Conservation (phyloP, 1,140 invertebrate genomes). For the Dreissena rostriformis region DNA sequence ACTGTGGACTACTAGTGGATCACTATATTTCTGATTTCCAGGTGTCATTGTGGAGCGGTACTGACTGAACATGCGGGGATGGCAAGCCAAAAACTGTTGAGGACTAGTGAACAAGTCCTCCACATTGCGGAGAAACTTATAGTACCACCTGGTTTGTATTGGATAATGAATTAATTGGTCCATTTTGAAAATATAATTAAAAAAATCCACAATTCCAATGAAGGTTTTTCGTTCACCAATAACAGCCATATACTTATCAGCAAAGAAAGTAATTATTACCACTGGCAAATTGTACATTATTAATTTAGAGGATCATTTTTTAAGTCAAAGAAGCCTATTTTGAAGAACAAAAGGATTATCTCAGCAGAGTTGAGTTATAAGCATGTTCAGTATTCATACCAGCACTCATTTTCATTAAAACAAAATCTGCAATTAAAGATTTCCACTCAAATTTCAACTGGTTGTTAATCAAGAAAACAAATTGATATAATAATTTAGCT, state of each 20-base stretch:
- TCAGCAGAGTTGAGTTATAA: neutral
- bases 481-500: neutral
- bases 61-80: slow-evolving; percentile 58
- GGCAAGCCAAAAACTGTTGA: neutral
- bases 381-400: too few species aligned
- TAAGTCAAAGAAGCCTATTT: neutral
- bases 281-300: neutral
- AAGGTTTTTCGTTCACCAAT: too few species aligned
- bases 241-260: too few species aligned
- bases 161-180: too few species aligned
- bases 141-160: neutral
- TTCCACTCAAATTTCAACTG: neutral
- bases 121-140: neutral
- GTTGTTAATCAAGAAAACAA: neutral
- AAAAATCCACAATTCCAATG: too few species aligned
- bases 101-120: slow-evolving; percentile 9
- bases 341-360: neutral
- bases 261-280: too few species aligned
- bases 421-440: neutral
- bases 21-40: slow-evolving; percentile 21
- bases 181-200: too few species aligned
- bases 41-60: slow-evolving; percentile 70
- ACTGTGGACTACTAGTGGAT: too few species aligned
- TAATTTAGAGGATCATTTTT: neutral
- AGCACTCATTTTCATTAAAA: too few species aligned